Evolutionary conservation across 2,888 invertebrate genomes (phyloP).

Genomic region (Agelastica alni): DNA sequence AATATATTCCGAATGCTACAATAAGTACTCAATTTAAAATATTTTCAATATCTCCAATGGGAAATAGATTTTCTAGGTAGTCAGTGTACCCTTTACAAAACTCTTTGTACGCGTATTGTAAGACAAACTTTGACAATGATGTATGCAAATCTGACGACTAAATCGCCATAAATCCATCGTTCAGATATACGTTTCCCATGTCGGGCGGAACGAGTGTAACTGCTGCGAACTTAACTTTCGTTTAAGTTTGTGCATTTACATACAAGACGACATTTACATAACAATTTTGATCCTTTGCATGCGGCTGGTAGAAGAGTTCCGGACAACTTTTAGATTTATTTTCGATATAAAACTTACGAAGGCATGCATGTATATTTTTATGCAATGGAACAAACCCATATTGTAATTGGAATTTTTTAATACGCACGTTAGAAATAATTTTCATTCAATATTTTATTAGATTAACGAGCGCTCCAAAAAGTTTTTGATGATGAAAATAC

Average conservation of each 20-base stretch:
- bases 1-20: no score
- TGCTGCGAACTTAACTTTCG: constrained; percentile 30
- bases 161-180: constrained; percentile 26
- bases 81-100: constrained; percentile 22
- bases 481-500: no score
- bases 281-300: constrained; percentile 32
- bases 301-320: constrained; percentile 23
- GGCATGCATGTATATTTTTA: no score
- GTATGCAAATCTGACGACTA: constrained; percentile 29
- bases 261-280: constrained; percentile 35
- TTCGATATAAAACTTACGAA: constrained; percentile 6
- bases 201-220: constrained; percentile 30
- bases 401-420: no score
- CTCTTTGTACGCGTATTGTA: constrained; percentile 13
- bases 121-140: constrained; percentile 21
- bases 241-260: constrained; percentile 35
- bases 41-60: no score
- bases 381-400: no score
- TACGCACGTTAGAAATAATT: no score
- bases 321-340: constrained; percentile 24
- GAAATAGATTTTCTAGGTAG: constrained; percentile 1
- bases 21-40: no score
- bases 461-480: no score
- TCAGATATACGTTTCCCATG: constrained; percentile 33
- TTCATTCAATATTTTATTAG: no score